These are phyloP conservation scores for Pangasianodon hypophthalmus DNA, from an alignment of 2,113 vertebrate genomes.

Conservation along the genomic window DNA sequence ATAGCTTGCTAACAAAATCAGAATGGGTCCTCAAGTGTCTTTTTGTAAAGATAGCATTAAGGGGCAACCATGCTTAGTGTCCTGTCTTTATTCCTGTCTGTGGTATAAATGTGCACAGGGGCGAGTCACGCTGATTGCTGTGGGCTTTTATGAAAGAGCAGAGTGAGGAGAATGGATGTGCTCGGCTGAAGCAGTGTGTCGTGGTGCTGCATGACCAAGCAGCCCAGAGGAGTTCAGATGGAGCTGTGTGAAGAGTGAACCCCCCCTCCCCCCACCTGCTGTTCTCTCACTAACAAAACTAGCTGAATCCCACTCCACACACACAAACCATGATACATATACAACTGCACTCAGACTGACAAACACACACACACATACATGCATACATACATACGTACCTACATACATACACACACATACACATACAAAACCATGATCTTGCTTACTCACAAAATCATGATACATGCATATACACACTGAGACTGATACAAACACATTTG, in stretches of 20 bases:
- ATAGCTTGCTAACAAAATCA: constrained; percentile 12
- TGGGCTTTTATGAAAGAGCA: constrained; percentile 31
- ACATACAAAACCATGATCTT: neutral
- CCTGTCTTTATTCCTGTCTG: constrained; percentile 21
- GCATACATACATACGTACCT: neutral
- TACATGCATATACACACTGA: neutral
- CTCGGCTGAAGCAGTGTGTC: constrained; percentile 14
- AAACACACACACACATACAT: neutral
- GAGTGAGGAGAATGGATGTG: constrained; percentile 18
- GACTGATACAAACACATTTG: neutral
- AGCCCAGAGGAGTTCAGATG: constrained; percentile 64
- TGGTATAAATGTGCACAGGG: constrained; percentile 29
- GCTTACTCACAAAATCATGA: constrained; percentile 5
- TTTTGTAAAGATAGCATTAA: constrained; percentile 21
- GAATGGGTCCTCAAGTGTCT: neutral
- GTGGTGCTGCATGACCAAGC: constrained; percentile 51
- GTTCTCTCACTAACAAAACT: constrained; percentile 74
- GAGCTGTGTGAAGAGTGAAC: constrained; percentile 68
- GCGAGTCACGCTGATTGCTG: constrained; percentile 8
- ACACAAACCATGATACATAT: constrained; percentile 26
- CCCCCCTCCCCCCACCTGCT: constrained; percentile 58
- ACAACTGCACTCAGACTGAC: constrained; percentile 12
- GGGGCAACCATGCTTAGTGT: constrained; percentile 24
- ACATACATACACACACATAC: neutral
- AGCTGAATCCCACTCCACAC: constrained; percentile 34